A percentile compares a stretch with the other conserved stretches of the same genome.
These are phyloP conservation scores for Meiosimyza platycephala DNA, from an alignment of 2,888 invertebrate genomes.

Conservation along the genomic window DNA sequence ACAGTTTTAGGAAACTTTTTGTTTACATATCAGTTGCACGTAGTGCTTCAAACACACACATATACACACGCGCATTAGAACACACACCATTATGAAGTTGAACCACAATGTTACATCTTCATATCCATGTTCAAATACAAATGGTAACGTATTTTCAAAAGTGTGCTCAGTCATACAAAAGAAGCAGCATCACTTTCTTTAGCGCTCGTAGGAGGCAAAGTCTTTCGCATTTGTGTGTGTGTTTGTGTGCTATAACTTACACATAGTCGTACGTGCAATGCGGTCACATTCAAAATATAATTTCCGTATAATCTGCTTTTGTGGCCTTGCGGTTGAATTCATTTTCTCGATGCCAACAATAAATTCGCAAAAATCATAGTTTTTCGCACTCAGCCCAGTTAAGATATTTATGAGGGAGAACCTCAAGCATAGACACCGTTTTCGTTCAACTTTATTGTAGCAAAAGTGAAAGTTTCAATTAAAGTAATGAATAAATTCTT, in stretches of 20 bases:
- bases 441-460: not conserved
- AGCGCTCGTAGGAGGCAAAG: not conserved
- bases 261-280: constrained; percentile 45
- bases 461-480: not conserved
- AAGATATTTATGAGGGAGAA: not conserved
- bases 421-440: not conserved
- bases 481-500: not conserved
- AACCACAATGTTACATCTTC: not conserved
- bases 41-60: constrained; percentile 37
- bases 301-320: constrained; percentile 49
- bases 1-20: constrained; percentile 37
- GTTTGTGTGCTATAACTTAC: constrained; percentile 18
- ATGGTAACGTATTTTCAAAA: constrained; percentile 11
- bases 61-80: not conserved
- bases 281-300: constrained; percentile 50
- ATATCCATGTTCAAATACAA: not conserved
- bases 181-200: constrained; percentile 16
- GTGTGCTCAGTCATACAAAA: constrained; percentile 32
- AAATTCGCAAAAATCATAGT: constrained; percentile 9
- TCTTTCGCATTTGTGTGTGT: not conserved
- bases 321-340: constrained; percentile 27
- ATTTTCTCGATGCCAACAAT: not conserved
- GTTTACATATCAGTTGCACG: constrained; percentile 45
- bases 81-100: not conserved
- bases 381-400: not conserved